Percentiles rank a stretch among this genome's conserved stretches.
Conservation (phyloP, 2,113 vertebrate species). For the Callocephalon fimbriatum region DNA sequence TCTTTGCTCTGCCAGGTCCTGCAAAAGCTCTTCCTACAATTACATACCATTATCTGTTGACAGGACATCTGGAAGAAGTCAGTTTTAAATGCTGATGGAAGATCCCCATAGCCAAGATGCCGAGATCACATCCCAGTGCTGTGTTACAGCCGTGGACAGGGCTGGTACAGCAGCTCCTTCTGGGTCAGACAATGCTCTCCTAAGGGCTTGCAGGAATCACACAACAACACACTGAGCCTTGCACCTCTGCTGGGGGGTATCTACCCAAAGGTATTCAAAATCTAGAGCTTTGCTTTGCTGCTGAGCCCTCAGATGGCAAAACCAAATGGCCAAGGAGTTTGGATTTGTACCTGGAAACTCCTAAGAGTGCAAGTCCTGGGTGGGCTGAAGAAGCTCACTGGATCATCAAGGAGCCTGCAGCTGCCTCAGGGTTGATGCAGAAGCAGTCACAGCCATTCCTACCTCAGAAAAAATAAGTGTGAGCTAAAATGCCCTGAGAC, state of each 20-base stretch:
- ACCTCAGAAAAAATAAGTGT: not conserved
- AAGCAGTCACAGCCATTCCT: not conserved
- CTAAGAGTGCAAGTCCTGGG: not conserved
- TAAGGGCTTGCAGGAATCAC: not conserved
- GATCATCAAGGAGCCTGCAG: not conserved
- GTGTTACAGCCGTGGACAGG: not conserved
- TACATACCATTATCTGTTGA: not conserved
- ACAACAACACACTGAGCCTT: not conserved
- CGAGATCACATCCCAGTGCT: not conserved
- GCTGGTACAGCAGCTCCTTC: not conserved
- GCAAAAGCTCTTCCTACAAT: not conserved
- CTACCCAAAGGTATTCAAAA: not conserved
- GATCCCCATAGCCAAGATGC: not conserved
- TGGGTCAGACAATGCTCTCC: rapidly evolving
- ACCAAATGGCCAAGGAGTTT: not conserved
- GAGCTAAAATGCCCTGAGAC: not conserved
- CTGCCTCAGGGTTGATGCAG: not conserved
- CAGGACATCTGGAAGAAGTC: not conserved
- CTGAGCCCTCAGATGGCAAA: not conserved
- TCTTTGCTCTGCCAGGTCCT: not conserved
- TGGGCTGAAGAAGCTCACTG: not conserved
- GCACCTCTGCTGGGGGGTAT: not conserved
- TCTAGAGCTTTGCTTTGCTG: not conserved
- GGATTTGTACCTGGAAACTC: not conserved
- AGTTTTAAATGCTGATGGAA: not conserved